These are phyloP conservation scores for Huso huso DNA, from an alignment of 2,797 vertebrate species.

Conservation along the genomic window DNA sequence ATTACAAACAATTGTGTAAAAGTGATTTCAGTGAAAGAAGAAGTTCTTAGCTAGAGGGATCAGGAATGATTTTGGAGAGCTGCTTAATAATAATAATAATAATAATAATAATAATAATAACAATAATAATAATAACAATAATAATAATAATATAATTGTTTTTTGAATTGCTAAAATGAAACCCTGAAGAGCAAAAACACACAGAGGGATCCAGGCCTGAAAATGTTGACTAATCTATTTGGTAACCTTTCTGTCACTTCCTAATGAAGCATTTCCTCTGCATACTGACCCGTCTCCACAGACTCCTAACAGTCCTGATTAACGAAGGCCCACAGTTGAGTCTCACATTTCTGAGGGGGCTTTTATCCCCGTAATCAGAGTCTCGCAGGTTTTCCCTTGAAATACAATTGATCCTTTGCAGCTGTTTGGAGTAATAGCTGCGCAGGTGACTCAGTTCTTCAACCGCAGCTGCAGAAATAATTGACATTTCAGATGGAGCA, in stretches of 20 bases:
- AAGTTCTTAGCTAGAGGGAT: no score
- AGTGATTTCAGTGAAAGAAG: neutral
- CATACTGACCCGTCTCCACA: constrained; percentile 57
- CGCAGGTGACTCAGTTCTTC: constrained; percentile 55
- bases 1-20: no score
- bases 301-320: constrained; percentile 41
- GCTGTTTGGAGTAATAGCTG: constrained; percentile 55
- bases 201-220: no score
- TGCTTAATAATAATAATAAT: no score
- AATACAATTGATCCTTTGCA: constrained; percentile 54
- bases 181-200: no score
- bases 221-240: no score
- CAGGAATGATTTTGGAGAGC: no score
- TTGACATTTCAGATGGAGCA: constrained; percentile 47
- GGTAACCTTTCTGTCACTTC: constrained; percentile 19
- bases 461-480: constrained; percentile 50
- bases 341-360: constrained; percentile 50
- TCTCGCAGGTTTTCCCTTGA: constrained; percentile 56
- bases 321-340: constrained; percentile 40
- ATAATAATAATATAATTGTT: no score
- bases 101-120: no score
- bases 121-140: no score
- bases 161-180: no score
- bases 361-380: constrained; percentile 41
- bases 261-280: constrained; percentile 41